These are phyloP conservation scores for Trachelus tabidus DNA, from an alignment of 2,888 invertebrate genomes.

Conservation along the genomic window DNA sequence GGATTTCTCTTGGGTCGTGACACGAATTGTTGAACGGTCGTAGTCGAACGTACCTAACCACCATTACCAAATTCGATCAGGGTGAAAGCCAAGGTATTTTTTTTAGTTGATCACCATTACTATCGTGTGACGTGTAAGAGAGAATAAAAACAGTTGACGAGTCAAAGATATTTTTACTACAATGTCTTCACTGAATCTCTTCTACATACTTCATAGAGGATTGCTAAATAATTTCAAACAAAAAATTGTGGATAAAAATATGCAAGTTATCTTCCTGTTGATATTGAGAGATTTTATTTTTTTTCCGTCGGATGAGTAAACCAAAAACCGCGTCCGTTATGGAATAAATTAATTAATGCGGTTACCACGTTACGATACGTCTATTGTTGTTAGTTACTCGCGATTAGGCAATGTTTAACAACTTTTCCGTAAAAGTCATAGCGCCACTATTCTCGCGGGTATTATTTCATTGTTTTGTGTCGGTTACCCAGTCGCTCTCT, in stretches of 20 bases:
- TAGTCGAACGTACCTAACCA: not conserved
- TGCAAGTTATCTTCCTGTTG: too few species aligned
- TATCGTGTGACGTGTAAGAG: not conserved
- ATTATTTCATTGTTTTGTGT: not conserved
- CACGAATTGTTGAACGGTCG: conserved; percentile 4
- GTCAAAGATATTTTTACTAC: not conserved
- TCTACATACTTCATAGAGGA: too few species aligned
- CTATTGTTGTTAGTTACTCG: not conserved
- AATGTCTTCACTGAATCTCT: not conserved
- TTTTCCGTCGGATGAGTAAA: not conserved
- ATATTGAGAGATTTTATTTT: not conserved
- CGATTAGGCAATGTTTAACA: not conserved
- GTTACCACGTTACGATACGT: not conserved
- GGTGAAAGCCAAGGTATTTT: not conserved
- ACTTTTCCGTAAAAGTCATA: not conserved
- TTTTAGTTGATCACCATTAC: not conserved
- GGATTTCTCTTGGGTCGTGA: conserved; percentile 15
- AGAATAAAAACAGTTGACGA: not conserved
- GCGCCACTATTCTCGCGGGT: not conserved
- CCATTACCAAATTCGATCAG: not conserved
- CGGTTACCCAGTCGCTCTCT: not conserved
- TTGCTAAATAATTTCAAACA: too few species aligned
- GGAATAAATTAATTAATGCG: not conserved
- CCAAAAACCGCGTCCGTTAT: not conserved
- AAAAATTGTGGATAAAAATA: too few species aligned